Evolutionary conservation across 2,888 invertebrate genomes (phyloP).

Genomic region (Lasioglossum zephyrum): DNA sequence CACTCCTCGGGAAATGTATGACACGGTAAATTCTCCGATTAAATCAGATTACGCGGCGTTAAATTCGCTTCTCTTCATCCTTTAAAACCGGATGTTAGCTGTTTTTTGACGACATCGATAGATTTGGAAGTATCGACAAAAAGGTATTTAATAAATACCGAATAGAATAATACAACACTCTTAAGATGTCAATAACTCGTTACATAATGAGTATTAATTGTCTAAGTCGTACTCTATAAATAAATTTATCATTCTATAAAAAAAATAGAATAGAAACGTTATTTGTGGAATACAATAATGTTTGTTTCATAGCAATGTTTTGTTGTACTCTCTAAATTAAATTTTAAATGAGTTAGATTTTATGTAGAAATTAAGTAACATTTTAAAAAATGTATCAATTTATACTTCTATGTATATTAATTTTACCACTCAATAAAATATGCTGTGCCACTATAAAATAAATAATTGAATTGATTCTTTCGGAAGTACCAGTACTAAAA

Average conservation of each 20-base stretch:
- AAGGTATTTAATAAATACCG: neutral
- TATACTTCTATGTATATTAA: too few species aligned
- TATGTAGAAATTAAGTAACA: too few species aligned
- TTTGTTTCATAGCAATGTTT: too few species aligned
- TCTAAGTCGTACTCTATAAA: too few species aligned
- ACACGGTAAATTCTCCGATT: slow-evolving; percentile 8
- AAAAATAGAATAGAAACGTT: too few species aligned
- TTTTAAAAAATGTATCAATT: too few species aligned
- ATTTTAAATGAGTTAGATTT: too few species aligned
- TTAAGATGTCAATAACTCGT: neutral
- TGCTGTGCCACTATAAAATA: neutral
- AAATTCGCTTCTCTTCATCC: neutral
- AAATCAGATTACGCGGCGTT: slow-evolving; percentile 5
- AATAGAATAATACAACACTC: neutral
- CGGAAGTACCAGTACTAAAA: neutral
- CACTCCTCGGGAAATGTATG: neutral
- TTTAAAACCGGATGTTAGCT: neutral
- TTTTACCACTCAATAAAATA: neutral
- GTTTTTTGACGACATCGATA: neutral
- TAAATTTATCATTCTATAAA: too few species aligned
- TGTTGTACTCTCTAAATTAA: too few species aligned
- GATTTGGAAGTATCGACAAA: neutral
- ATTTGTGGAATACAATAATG: too few species aligned
- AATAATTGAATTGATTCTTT: neutral
- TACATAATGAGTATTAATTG: neutral